Base-by-base conservation (phyloP, 2,888 invertebrate genomes). In the Tolmerus cingulatus region DNA sequence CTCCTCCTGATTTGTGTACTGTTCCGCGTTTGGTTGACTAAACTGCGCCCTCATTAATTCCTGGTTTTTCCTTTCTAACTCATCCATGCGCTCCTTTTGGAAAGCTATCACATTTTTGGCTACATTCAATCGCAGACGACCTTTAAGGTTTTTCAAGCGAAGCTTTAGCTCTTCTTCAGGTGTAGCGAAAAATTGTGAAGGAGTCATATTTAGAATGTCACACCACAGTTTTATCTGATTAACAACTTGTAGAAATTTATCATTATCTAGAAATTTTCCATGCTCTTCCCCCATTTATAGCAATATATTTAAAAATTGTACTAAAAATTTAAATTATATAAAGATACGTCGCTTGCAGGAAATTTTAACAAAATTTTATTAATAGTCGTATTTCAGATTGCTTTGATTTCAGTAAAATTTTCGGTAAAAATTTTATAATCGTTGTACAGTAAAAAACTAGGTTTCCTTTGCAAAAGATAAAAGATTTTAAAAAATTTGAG, bases 141-240 rank as follows among this genome's bases (percentile, higher is more conserved):
- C 76, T 19, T 86, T 86, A 1, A 86, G 51, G 34, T 86, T 86
- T 16, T 86, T 76, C 0, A 88, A 23, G 0, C 88, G 88, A 3
- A 30, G 37, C 5, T 88, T 57, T 1, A 90, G 87, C 16, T 90
- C 89, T 4, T 82, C 40, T 14, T 81, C 87, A 0, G 90, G 82
- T 43, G 90, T 55, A 1, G 87, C 57, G 19, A 89, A 89, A n/a
- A 90, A 88, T n/a, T 90, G 88, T 0, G 90, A 88, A 4, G 90
- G 90, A 5, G 90, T 46, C 37, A 90, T n/a, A 4, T 89, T 79
- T 5, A 90, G 88, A n/a, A 89, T 90, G 4, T 51, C 51, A 16
- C 79, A 79, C 79, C 79, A 79, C 30, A 79, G 4, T 51, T 46
- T 46, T 14, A 79, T 30, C 12, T 79, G 46, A 23, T 79, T 46